Evolutionary conservation across 1,140 invertebrate genomes (phyloP).

Genomic region (Cotesia vestalis): DNA sequence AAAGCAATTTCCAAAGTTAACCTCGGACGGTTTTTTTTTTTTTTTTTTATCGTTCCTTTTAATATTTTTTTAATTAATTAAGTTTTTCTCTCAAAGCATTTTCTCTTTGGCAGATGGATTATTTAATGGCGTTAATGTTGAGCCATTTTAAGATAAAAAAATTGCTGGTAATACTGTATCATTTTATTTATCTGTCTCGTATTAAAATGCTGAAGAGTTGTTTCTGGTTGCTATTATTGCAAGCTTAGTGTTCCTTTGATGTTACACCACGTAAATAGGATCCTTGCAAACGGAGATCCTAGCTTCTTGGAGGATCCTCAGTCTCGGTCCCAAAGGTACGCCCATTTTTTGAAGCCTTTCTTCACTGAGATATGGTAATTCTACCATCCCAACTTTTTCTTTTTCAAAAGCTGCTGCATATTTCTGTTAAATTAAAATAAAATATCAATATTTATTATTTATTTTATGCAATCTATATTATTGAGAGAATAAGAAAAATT

Average conservation of each 20-base stretch:
- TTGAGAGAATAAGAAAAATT: too few relatives aligned
- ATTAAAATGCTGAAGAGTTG: background rate
- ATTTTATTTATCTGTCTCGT: background rate
- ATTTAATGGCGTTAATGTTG: background rate
- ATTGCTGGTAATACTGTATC: background rate
- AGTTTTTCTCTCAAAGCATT: background rate
- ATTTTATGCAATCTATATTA: too few relatives aligned
- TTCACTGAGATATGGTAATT: constrained; percentile 90
- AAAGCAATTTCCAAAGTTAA: constrained; percentile 21
- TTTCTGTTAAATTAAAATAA: constrained; percentile 74
- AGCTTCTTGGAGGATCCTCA: constrained; percentile 90
- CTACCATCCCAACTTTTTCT: constrained; percentile 90
- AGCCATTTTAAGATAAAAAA: background rate
- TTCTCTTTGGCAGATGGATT: background rate
- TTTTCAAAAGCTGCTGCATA: constrained; percentile 86
- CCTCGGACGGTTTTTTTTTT: background rate
- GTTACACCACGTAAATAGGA: constrained; percentile 61
- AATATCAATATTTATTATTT: too few relatives aligned
- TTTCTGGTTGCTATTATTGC: too few relatives aligned
- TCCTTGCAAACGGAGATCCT: constrained; percentile 74
- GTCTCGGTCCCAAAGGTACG: constrained; percentile 86
- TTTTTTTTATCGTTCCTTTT: background rate
- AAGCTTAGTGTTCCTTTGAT: too few relatives aligned
- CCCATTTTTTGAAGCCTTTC: constrained; percentile 89
- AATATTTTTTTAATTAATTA: background rate